phyloP scores from a whole-genome alignment of 2,888 invertebrate species.

The Trissolcus brochymenae region DNA sequence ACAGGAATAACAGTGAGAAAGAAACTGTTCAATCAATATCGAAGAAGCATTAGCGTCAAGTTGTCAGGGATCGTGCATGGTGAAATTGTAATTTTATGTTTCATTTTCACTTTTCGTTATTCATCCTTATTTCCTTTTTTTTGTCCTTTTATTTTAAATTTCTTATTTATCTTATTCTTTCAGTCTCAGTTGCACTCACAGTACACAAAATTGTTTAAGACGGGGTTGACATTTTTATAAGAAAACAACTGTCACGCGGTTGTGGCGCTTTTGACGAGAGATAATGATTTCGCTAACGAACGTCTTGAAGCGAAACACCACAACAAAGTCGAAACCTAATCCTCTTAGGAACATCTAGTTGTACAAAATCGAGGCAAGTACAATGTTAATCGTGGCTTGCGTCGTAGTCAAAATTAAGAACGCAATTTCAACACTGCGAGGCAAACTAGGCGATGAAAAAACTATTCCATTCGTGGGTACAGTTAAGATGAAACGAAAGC shows the following conservation, averaged over 20 bases:
- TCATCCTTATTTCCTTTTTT: background rate
- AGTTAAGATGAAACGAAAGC: constrained; percentile 30
- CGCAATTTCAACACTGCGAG: constrained; percentile 10
- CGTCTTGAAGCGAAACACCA: constrained; percentile 58
- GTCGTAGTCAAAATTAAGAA: constrained; percentile 15
- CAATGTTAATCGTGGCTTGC: constrained; percentile 17
- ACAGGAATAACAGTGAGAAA: background rate
- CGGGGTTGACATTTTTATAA: constrained; percentile 35
- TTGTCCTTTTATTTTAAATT: background rate
- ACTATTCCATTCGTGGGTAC: background rate
- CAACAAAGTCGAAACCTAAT: constrained; percentile 60
- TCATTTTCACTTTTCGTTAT: too few species aligned
- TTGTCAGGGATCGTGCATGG: constrained; percentile 20
- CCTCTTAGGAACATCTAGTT: constrained; percentile 56
- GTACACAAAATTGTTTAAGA: background rate
- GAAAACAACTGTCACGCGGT: constrained; percentile 36
- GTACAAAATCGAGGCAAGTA: constrained; percentile 35
- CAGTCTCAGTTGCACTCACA: background rate
- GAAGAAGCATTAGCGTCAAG: constrained; percentile 41
- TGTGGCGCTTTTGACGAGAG: constrained; percentile 56
- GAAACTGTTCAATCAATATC: constrained; percentile 48
- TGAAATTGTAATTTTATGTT: too few species aligned
- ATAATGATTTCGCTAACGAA: constrained; percentile 60
- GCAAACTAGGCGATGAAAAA: constrained; percentile 9
- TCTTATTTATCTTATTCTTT: background rate